A percentile compares a stretch with the other conserved stretches of the same genome.
Conservation (phyloP, 2,113 vertebrate genomes). For the Semicossyphus pulcher region DNA sequence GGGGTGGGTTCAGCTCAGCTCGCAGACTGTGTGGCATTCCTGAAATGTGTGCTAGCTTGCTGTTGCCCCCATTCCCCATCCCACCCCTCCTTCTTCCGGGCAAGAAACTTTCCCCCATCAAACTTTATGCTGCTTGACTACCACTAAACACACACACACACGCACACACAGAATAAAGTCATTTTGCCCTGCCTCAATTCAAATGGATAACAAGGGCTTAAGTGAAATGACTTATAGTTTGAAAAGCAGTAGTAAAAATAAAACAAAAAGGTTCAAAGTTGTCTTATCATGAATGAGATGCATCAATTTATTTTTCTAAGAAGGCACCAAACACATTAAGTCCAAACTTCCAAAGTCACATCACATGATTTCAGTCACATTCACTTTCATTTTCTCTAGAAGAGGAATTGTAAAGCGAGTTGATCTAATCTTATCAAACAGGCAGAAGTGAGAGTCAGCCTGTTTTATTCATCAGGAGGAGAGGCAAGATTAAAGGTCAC, state of each 20-base stretch:
- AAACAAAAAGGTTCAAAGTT: too few relatives aligned
- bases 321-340: too few relatives aligned
- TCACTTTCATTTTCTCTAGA: background rate
- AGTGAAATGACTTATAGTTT: too few relatives aligned
- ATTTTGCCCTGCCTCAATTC: background rate
- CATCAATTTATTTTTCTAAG: too few relatives aligned
- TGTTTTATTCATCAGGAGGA: background rate
- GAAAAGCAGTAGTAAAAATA: too few relatives aligned
- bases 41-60: constrained; percentile 64
- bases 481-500: background rate
- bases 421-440: constrained; percentile 12
- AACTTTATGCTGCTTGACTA: background rate
- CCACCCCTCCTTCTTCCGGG: constrained; percentile 19
- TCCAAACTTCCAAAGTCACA: too few relatives aligned
- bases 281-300: too few relatives aligned
- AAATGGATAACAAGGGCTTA: too few relatives aligned
- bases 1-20: constrained; percentile 25
- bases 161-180: background rate
- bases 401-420: background rate
- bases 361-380: background rate
- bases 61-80: constrained; percentile 23
- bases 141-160: constrained; percentile 1
- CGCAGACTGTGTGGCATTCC: constrained; percentile 63
- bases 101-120: constrained; percentile 11
- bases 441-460: background rate